Evolutionary conservation across 2,888 invertebrate genomes (phyloP), one percentile per base, ranked within the genome.

Genomic region (Pseudoips prasinana): DNA sequence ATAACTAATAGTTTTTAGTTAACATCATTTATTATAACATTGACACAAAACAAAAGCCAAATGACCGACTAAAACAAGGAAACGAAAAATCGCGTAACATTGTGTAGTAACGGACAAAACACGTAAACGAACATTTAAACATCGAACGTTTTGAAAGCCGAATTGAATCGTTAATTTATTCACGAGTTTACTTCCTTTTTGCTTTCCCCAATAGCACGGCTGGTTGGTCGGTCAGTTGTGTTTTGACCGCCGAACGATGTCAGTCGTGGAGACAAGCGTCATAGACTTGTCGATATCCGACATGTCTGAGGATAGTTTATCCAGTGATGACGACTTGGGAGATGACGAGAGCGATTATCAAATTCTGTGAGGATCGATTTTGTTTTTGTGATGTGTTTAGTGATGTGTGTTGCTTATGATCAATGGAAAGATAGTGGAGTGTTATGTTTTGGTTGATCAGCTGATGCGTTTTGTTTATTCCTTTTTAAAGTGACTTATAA

Each of bases 291-390:
- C 20, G 20, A 5, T 40, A 40, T 18, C 29, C 30, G 71, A 72
- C 36, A 79, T 85, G 62, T 81, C 84, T 20, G 75, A 71, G 17
- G 87, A 86, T 62, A 86, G 86, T 51, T 54, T 85, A 56, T 75
- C 75, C 28, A 63, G 58, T 34, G 66, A 53, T 7, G 62, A 60
- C 22, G 42, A 36, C 20, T 37, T 29, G 7, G 33, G 22, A 18
- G 58, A 58, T 18, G 60, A 60, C 19, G 64, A 58, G n/a, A 56
- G 47, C 35, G 51, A 44, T 33, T 63, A 56, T 32, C 46, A 53
- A 10, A 39, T 71, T 44, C 57, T 77, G 76, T 79, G 68, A 78
- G 79, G 79, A 65, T 52, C 22, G 35, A 5, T 18, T 48, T 46
- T 59, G 47, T 20, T 32, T 45, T 40, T 36, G 51, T 55, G 51